Evolutionary conservation across 2,888 invertebrate species (phyloP), one percentile per base, ranked within the genome.

Genomic region (Coenonympha glycerion): DNA sequence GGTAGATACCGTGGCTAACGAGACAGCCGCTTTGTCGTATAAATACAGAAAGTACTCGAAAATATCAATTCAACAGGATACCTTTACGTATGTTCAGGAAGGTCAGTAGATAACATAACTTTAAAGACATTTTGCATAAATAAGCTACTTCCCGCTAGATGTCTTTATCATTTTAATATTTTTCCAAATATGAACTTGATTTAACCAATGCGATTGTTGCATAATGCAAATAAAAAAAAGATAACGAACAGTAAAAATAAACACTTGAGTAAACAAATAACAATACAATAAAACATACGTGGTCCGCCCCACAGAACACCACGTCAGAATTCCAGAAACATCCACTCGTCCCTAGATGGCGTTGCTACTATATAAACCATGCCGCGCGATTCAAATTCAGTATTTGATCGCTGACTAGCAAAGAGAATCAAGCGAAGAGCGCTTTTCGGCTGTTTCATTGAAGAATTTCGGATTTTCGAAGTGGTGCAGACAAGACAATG

Each of bases 261-360:
- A 6, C 2, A 1, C 16, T 24, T 19, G 2, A 15, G 3, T 30
- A 9, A 36, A 19, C 16, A 15, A 5, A 42, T 3, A 1, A 5
- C 24, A 31, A 52, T 28, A 37, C 39, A 22, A 37, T 11, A 13
- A 22, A 26, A 42, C n/a, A 24, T 39, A 59, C 59, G 60, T 60
- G 55, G 59, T 26, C 30, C 21, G 16, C 28, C 40, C 33, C n/a
- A 18, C 21, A 31, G 31, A 36, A 37, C 13, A 13, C 11, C 15
- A 44, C 30, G 30, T 22, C 52, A 57, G 57, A 53, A 15, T 64
- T 73, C 71, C 46, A 67, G 76, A 74, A 73, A 16, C n/a, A 33
- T 72, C 76, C 63, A 68, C 66, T 63, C 51, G 51, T 49, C 68
- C 58, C 69, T 71, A 78, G 78, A 74, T 76, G 76, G 66, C 76